Base-by-base conservation (phyloP, 2,888 invertebrate genomes). In the Agrotis segetum region DNA sequence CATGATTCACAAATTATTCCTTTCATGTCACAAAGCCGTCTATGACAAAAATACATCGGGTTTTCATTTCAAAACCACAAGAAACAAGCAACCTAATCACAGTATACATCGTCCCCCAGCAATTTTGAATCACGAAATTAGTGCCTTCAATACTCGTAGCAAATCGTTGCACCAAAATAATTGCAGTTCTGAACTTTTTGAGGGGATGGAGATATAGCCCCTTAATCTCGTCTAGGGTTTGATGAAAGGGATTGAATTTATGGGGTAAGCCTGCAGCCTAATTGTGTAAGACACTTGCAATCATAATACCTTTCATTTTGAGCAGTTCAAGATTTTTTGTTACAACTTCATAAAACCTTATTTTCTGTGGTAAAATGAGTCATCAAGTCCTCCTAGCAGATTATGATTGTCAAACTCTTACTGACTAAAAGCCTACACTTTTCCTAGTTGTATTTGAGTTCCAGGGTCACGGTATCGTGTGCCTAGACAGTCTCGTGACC, bases 221-320 rank as follows among this genome's bases (percentile, higher is more conserved):
- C 84, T 88, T 87, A 80, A 68, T 84, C 80, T 79, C 70, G 47
- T 59, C 65, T 67, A 74, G 76, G 87, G 86, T 87, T 81, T 89
- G 86, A 89, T 88, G 87, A 88, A 85, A 88, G 87, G 85, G 80
- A 81, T 79, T 71, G 63, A 74, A 71, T 74, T 81, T 56, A 53
- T 74, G 58, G 84, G 86, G 84, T 67, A 62, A 71, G 44, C 59
- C 58, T 47, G 50, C 40, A 56, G 44, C 3, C 49, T 50, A 14
- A 77, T 77, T 68, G 21, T 14, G 58, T 72, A 24, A 24, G 7
- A 6, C 3, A 17, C 19, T 19, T 0, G 2, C 7, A n/a, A 29
- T 53, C 3, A n/a, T 3, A n/a, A 52, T 7, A 0, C 13, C 6
- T 49, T 67, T 29, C 3, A 52, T 11, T 44, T 21, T 67, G 19